Evolutionary conservation across 2,888 invertebrate species (phyloP), one percentile per base, ranked within the genome.

Genomic region (Ryuthela nishihirai): DNA sequence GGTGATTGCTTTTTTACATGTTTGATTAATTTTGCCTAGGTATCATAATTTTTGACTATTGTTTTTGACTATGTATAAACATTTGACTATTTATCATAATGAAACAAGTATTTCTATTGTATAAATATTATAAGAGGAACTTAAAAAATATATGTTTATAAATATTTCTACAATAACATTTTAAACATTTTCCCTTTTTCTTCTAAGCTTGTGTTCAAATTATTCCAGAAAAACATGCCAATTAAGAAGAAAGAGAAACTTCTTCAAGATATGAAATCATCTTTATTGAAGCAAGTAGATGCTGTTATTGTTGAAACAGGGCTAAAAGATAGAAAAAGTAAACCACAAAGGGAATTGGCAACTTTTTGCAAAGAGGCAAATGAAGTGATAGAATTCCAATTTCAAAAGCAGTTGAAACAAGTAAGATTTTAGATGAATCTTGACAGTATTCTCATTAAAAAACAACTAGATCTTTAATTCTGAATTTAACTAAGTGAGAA

Each of bases 201-300:
- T n/a, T n/a, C n/a, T n/a, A n/a, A n/a, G n/a, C n/a, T n/a, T n/a
- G n/a, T n/a, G n/a, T n/a, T n/a, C n/a, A n/a, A n/a, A n/a, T n/a
- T n/a, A n/a, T n/a, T n/a, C n/a, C n/a, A n/a, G n/a, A n/a, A n/a
- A n/a, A n/a, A n/a, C n/a, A n/a, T n/a, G n/a, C n/a, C 10, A 64
- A 67, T 29, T 69, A 70, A 46, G 69, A 72, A 34, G 9, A 34
- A 34, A 34, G 34, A 34, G 17, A 34, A 34, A 4, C 17, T 34
- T 15, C 4, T 34, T 4, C 34, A 34, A 9, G 34, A 34, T 15
- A 34, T 34, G 34, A 34, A 34, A 34, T 6, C 34, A 4, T 34
- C n/a, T n/a, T 34, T 34, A 7, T 15, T 15, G 9, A 34, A 34
- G 17, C n/a, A 34, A 34, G 17, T 7, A 9, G 34, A 34, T 34